These are phyloP conservation scores for Chiropotes sagulatus DNA, from an alignment of 2,797 vertebrate genomes.

Conservation along the genomic window DNA sequence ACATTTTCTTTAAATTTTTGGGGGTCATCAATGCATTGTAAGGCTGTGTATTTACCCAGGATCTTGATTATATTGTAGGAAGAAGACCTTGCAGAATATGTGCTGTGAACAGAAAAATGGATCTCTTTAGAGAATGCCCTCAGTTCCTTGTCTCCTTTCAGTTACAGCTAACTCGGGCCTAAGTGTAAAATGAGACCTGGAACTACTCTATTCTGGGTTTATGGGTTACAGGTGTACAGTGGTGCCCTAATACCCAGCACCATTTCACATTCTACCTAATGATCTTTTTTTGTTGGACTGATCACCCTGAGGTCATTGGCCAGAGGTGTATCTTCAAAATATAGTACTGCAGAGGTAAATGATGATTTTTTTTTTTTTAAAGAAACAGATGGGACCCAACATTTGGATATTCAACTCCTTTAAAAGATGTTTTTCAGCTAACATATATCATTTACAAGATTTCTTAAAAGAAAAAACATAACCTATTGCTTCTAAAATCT, in stretches of 20 bases:
- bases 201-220: background rate
- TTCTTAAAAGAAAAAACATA: constrained; percentile 14
- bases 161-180: background rate
- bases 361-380: background rate
- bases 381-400: background rate
- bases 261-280: background rate
- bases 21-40: background rate
- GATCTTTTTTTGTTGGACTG: background rate
- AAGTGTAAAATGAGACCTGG: background rate
- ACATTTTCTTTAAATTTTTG: background rate
- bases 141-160: background rate
- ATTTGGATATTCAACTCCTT: constrained; percentile 16
- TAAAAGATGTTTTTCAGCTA: constrained; percentile 23
- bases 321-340: constrained; percentile 13
- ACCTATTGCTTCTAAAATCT: background rate
- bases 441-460: background rate
- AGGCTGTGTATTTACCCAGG: background rate
- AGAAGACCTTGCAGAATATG: background rate
- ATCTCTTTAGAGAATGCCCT: background rate
- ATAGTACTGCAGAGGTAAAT: background rate
- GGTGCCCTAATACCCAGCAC: background rate
- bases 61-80: background rate
- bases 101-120: background rate
- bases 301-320: background rate
- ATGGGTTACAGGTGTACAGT: background rate